Evolutionary conservation across 2,113 vertebrate species (phyloP).

Genomic region (Macaca mulatta): DNA sequence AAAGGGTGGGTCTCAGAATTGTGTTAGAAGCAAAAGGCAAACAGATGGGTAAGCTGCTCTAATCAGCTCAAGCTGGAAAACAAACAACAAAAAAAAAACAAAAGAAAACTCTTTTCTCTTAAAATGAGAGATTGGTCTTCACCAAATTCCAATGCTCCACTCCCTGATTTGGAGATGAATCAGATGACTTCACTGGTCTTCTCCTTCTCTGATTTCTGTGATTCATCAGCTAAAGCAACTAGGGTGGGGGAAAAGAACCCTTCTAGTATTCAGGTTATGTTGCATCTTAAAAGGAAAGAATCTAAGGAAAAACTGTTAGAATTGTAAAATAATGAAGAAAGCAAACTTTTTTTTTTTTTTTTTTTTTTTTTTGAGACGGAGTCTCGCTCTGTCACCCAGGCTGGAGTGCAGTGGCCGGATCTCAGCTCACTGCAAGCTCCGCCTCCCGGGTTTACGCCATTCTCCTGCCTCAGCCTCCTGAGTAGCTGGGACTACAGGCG

Average conservation of each 20-base stretch:
- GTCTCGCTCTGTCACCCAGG: too few species aligned
- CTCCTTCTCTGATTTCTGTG: constrained; percentile 63
- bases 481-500: too few species aligned
- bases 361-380: too few species aligned
- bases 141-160: constrained; percentile 11
- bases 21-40: neutral
- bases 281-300: neutral
- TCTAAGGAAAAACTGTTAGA: neutral
- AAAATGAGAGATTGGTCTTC: constrained; percentile 36
- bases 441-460: too few species aligned
- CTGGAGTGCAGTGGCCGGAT: too few species aligned
- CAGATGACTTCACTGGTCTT: constrained; percentile 71
- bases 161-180: constrained; percentile 59
- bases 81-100: neutral
- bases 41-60: neutral
- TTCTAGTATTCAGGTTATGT: neutral
- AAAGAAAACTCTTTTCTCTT: neutral
- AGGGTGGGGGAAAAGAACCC: constrained; percentile 42
- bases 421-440: too few species aligned
- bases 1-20: neutral
- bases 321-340: neutral
- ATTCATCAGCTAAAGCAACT: constrained; percentile 69
- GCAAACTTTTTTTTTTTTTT: too few species aligned
- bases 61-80: neutral
- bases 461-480: too few species aligned